Conservation (phyloP, 1,140 invertebrate species). For the Mya arenaria region DNA sequence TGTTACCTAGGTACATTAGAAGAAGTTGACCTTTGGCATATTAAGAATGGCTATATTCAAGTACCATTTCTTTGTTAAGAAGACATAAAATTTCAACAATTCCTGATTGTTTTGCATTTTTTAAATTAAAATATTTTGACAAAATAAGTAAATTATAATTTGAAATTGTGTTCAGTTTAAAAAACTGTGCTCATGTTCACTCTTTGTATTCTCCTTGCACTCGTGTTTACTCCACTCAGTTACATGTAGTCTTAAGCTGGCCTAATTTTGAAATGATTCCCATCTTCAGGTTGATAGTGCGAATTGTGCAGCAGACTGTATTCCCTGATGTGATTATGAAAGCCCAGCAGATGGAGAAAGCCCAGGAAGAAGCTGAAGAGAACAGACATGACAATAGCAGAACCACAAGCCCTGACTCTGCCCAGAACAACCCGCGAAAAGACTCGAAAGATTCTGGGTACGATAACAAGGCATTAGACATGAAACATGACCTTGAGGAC, state of each 20-base stretch:
- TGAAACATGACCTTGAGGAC: slow-evolving; percentile 34
- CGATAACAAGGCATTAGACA: slow-evolving; percentile 49
- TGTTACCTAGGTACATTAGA: slow-evolving; percentile 96
- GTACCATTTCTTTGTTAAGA: background rate
- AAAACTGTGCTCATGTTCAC: no score
- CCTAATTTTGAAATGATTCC: no score
- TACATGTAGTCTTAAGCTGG: no score
- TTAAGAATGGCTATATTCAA: no score
- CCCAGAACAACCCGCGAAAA: slow-evolving; percentile 20
- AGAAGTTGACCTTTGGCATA: background rate
- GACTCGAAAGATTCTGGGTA: slow-evolving; percentile 42
- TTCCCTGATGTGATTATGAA: slow-evolving; percentile 64
- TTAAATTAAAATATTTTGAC: no score
- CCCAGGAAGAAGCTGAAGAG: slow-evolving; percentile 6
- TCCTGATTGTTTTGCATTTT: no score
- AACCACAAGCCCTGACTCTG: slow-evolving; percentile 35
- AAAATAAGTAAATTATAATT: no score
- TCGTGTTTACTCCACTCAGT: no score
- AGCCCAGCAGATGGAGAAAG: slow-evolving; percentile 64
- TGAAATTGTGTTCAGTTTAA: no score
- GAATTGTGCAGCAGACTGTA: slow-evolving; percentile 62
- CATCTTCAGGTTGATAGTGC: slow-evolving; percentile 64
- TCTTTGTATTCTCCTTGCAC: no score
- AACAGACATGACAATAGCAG: slow-evolving; percentile 5
- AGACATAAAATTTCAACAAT: no score